phyloP scores from a whole-genome alignment of 23 tunicate species.

The Botrylloides violaceus region DNA sequence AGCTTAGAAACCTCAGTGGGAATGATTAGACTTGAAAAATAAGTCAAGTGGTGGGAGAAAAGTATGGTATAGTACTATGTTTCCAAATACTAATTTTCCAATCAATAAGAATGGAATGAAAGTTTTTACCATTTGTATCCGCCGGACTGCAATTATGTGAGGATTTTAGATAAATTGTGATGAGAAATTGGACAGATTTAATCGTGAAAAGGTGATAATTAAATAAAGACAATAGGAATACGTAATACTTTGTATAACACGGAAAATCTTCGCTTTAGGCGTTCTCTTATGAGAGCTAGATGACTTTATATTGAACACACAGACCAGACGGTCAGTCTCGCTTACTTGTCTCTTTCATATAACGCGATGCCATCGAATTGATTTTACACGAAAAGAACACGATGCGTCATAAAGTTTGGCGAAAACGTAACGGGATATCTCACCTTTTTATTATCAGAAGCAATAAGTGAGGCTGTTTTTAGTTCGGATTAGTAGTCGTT shows the following conservation, averaged over 20 bases:
- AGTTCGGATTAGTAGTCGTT: too few relatives aligned
- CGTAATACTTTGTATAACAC: neutral
- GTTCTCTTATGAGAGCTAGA: neutral
- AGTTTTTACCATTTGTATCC: neutral
- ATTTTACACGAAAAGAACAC: neutral
- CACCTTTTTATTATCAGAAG: neutral
- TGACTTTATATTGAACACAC: neutral
- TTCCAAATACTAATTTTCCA: neutral
- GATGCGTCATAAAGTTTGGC: neutral
- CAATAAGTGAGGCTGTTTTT: too few relatives aligned
- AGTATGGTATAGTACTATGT: neutral
- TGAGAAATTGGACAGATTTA: neutral
- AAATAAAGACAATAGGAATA: neutral
- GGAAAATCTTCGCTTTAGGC: neutral
- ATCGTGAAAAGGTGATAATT: neutral
- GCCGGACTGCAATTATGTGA: neutral
- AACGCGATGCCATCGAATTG: neutral
- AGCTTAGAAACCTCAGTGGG: neutral
- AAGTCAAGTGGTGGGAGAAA: neutral
- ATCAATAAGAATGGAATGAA: neutral
- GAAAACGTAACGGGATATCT: neutral
- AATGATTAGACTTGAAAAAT: neutral
- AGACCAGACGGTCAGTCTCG: slow-evolving; percentile 1
- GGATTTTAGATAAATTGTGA: neutral
- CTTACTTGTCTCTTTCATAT: neutral